phyloP scores from a whole-genome alignment of 2,113 vertebrate genomes.

The Stictonetta naevosa region DNA sequence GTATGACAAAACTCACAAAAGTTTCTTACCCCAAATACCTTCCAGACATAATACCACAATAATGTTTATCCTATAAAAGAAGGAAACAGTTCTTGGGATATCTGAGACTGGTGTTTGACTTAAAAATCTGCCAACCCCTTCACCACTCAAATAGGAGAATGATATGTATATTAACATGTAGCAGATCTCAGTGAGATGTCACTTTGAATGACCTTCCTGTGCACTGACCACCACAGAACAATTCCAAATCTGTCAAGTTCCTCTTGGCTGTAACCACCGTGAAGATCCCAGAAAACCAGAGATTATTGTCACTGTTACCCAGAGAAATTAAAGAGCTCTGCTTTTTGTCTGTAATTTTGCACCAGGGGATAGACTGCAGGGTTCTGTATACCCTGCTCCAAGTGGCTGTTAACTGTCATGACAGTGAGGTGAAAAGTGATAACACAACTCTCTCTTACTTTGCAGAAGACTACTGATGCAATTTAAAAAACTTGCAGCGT shows the following conservation, averaged over 20 bases:
- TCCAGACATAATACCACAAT: background rate
- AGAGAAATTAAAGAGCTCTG: background rate
- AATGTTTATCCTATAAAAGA: background rate
- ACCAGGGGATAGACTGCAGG: background rate
- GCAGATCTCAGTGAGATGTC: background rate
- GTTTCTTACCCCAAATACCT: background rate
- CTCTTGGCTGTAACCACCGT: background rate
- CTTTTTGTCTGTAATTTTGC: background rate
- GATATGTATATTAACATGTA: background rate
- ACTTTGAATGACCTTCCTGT: accelerated
- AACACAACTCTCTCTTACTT: background rate
- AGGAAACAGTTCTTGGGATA: background rate
- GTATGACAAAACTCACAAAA: background rate
- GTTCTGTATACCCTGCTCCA: background rate
- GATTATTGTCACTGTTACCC: background rate
- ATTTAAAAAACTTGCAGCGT: background rate
- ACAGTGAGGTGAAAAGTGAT: background rate
- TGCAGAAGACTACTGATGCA: background rate
- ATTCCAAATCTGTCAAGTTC: background rate
- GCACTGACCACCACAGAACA: background rate
- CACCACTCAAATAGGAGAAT: background rate
- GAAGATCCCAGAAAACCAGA: background rate
- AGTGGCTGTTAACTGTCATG: background rate
- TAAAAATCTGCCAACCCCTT: background rate
- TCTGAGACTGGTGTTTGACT: background rate